Conservation (phyloP, 2,113 vertebrate genomes). For the Anoura caudifer region DNA sequence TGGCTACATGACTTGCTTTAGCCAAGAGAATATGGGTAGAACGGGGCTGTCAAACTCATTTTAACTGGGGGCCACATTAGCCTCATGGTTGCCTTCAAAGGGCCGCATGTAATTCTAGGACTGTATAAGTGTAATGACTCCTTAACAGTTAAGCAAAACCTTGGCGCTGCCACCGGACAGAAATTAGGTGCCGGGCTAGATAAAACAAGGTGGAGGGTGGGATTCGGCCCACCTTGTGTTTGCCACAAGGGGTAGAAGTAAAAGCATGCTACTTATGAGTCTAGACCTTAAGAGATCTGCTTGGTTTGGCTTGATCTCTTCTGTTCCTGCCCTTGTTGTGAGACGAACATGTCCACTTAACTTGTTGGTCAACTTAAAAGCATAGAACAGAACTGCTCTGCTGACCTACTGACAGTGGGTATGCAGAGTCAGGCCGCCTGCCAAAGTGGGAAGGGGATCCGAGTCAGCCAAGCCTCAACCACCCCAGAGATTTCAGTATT, state of each 20-base stretch:
- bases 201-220: too few species aligned
- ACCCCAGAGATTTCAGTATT: background rate
- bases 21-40: background rate
- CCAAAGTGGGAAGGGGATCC: background rate
- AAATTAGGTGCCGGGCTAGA: too few species aligned
- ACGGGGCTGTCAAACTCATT: too few species aligned
- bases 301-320: background rate
- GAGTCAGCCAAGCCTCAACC: background rate
- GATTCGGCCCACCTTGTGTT: too few species aligned
- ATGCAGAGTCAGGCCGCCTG: background rate
- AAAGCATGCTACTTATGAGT: background rate
- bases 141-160: too few species aligned
- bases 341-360: background rate
- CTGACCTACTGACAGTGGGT: background rate
- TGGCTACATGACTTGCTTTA: background rate
- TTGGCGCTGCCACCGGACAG: too few species aligned
- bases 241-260: background rate
- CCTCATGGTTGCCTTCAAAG: too few species aligned
- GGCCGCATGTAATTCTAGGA: too few species aligned
- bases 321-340: background rate
- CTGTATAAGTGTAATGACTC: too few species aligned
- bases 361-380: rapidly evolving
- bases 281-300: background rate
- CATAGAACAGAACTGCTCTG: background rate
- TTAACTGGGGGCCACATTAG: too few species aligned